Evolutionary conservation across 2,888 invertebrate genomes (phyloP), one percentile per base, ranked within the genome.

Genomic region (Patella pellucida): DNA sequence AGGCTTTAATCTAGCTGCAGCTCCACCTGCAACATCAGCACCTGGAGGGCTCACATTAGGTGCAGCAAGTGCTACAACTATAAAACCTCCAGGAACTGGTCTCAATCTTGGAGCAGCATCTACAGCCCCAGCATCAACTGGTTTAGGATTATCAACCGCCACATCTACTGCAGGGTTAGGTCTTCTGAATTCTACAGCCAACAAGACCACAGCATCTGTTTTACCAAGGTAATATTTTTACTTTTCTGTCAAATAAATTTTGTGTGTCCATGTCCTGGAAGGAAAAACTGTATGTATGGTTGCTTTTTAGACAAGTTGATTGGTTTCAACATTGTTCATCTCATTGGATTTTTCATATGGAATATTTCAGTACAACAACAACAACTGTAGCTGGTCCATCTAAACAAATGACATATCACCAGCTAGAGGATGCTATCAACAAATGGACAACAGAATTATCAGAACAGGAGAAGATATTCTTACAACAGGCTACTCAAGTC

Each of bases 361-460:
- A 77, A 78, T 23, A 68, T 79, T 15, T 56, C 12, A 78, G 81
- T 56, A 75, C 81, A 72, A 72, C 81, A 31, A 77, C 81, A 16
- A 71, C 79, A n/a, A 62, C 75, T 2, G 68, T 73, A 1, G 68
- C 71, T 52, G 75, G 72, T 14, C 76, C 76, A n/a, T 77, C 79
- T 51, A 82, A 78, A 16, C 82, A 86, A 76, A 91, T 97, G 89
- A 95, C 94, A 9, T 97, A 96, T 90, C 93, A 94, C 2, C 96
- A 97, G 87, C 91, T 97, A 3, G 97, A 97, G 90, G 97, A 97
- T 87, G 93, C 94, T 56, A 96, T 98, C 77, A 97, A 97, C 91
- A 97, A 98, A 91, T 98, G 97, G 97, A 96, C 95, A 0, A 90
- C 95, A 0, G 97, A 97, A 85, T 91, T 98, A 62, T 96, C 97